Evolutionary conservation across 2,113 vertebrate species (phyloP), one percentile per base, ranked within the genome.

Genomic region (Leptobrachium leishanense): DNA sequence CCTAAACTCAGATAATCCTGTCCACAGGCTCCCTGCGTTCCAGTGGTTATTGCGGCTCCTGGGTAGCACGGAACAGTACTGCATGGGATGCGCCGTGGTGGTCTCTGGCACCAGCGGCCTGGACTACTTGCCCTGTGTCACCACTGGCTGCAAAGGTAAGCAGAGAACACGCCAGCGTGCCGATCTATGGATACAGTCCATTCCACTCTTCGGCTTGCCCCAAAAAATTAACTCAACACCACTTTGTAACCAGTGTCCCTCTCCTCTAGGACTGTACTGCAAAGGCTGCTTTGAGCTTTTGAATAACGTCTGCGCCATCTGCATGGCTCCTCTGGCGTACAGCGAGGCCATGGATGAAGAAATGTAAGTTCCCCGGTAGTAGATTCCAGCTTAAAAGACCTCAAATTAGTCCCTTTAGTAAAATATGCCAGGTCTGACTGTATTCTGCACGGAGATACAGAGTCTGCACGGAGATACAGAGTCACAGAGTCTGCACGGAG

Each of bases 81-180:
- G 97, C 84, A 64, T 95, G 87, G 85, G 85, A 53, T 98, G 96
- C 1, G 90, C 90, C 0, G 69, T 41, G 13, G 41, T 1, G 0
- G 42, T 87, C 41, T 80, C 81, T 0, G 5, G 72, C 2, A 68
- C 5, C 63, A 64, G 76, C 15, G 50, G 7, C 0, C 71, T 84
- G 0, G 74, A 76, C 11, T 84, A 86, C 40, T 81, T 69, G 0
- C 2, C 81, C 46, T 98, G 96, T 70, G 63, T 84, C 2, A 93
- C 92, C 0, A 85, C 87, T 0, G 62, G 67, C 6, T 98, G 95
- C 86, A 85, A 78, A 91, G 96, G 96, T 93, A 75, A 75, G 78
- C 1, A 31, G 20, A 31, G 20, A 31, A 31, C 20, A 31, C 20
- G 20, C 20, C 20, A 31, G 20, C 20, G 1, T 31, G 20, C 20